Base-by-base conservation (phyloP, 1,140 invertebrate species). In the Andricus grossulariae region DNA sequence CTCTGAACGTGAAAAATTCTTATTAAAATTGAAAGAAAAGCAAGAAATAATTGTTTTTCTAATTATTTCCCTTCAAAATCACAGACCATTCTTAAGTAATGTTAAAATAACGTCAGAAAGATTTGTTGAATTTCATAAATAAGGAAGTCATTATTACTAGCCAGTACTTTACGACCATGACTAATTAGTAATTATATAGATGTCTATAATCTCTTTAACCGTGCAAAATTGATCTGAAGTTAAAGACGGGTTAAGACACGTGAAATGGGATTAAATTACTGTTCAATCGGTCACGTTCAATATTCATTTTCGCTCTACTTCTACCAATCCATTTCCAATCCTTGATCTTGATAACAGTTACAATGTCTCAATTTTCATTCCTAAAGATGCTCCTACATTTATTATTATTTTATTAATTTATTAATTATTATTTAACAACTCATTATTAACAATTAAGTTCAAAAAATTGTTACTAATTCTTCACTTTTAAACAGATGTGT, bases 151-250 rank as follows among this genome's bases (percentile, higher is more conserved):
- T 60, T 57, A 57, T 57, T 25, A 15, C 57, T 60, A 60, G 25
- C 25, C 15, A 13, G 12, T 60, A 60, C 3, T 66, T 66, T 39
- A 66, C 10, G 10, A 10, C 25, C 16, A 66, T 39, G 15, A n/a
- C 25, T 66, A 39, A 39, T 39, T 66, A 16, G 16, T 66, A n/a
- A 66, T 66, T 66, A n/a, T 25, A 66, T 66, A 66, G 39, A 60
- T 66, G 60, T 66, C 25, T n/a, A 45, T 66, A 66, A 66, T 66
- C 60, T n/a, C 15, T 60, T 60, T 25, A 60, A 66, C 21, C 60
- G 60, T 45, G 32, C 25, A 66, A n/a, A 66, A 66, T 66, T 66
- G 60, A 66, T 66, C 32, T 8, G 32, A 25, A 66, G 60, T 39
- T 25, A 45, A 45, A 45, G 39, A 39, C 15, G n/a, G 32, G 60